Evolutionary conservation across 2,113 vertebrate species (phyloP), one percentile per base, ranked within the genome.

Genomic region (Aspiorhynchus laticeps): DNA sequence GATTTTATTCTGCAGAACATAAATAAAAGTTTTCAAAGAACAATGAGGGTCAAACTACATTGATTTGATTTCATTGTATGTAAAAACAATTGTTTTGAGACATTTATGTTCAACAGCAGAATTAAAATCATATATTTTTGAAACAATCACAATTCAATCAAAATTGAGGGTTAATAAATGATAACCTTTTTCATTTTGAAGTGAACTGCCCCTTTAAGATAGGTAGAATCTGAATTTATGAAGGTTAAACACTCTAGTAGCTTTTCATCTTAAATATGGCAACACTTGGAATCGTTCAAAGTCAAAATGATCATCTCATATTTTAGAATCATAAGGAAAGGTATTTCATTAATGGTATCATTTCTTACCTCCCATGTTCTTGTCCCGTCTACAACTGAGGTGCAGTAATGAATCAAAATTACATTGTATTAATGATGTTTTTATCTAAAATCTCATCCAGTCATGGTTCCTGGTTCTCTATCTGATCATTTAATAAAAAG

Each of bases 361-460:
- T 26, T 17, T 26, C 73, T 75, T 76, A 76, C 74, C 74, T 76
- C 74, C 74, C 74, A 76, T 76, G 10, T 48, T 76, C n/a, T 76
- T 48, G 38, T 28, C 41, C 24, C 12, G 11, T 75, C 38, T 75
- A 26, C 24, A 46, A n/a, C 10, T 38, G 38, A 48, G n/a, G 43
- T n/a, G 24, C 14, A 15, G n/a, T 28, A n/a, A 26, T n/a, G 24
- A 48, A 24, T 48, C 38, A 15, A 48, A 28, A 48, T 17, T 0
- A 48, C 26, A 2, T 48, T 28, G 2, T 5, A 17, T 2, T 41
- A 41, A n/a, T 6, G 1, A 19, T 38, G 19, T 36, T 74, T 41
- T 41, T 2, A 74, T 41, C 36, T 41, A 41, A 41, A 74, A 74
- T 41, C 4, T 12, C 36, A 38, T n/a, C 36, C 36, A 74, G 8